Conservation (phyloP, 2,888 invertebrate genomes). For the Athalia circularis region DNA sequence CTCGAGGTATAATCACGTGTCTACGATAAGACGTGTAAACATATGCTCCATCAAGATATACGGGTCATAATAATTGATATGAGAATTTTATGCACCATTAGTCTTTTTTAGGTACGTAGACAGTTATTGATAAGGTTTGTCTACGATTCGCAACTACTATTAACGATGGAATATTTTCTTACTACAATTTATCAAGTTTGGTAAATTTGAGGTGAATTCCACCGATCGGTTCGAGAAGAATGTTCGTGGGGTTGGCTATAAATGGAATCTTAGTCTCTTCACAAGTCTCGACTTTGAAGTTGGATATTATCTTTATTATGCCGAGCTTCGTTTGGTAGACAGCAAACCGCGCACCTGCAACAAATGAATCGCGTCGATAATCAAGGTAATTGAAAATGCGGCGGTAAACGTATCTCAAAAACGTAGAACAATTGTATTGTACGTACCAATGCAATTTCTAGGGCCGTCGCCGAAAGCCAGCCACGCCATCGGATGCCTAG, state of each 20-base stretch:
- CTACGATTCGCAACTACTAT: too few relatives aligned
- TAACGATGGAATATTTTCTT: neutral
- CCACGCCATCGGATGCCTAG: constrained; percentile 60
- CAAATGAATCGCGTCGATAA: constrained; percentile 7
- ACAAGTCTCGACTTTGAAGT: constrained; percentile 67
- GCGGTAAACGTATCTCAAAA: too few relatives aligned
- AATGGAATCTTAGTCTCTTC: constrained; percentile 64
- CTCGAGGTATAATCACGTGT: too few relatives aligned
- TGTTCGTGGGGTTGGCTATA: constrained; percentile 52
- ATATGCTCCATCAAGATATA: too few relatives aligned
- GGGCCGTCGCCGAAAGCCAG: constrained; percentile 68
- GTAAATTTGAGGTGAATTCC: constrained; percentile 65
- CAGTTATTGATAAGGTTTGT: too few relatives aligned
- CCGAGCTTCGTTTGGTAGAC: constrained; percentile 70
- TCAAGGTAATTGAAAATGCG: neutral
- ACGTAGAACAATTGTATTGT: too few relatives aligned
- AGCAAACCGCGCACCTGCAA: constrained; percentile 63
- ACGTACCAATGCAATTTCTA: constrained; percentile 66
- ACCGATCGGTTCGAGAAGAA: constrained; percentile 60
- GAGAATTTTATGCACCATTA: too few relatives aligned
- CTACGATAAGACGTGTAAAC: too few relatives aligned
- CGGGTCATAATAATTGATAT: too few relatives aligned
- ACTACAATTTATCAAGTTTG: neutral
- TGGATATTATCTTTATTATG: constrained; percentile 64
- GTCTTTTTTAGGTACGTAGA: too few relatives aligned